A percentile compares a stretch with the other conserved stretches of the same genome.
Conservation (phyloP, 2,888 invertebrate species). For the Amitus sp. region DNA sequence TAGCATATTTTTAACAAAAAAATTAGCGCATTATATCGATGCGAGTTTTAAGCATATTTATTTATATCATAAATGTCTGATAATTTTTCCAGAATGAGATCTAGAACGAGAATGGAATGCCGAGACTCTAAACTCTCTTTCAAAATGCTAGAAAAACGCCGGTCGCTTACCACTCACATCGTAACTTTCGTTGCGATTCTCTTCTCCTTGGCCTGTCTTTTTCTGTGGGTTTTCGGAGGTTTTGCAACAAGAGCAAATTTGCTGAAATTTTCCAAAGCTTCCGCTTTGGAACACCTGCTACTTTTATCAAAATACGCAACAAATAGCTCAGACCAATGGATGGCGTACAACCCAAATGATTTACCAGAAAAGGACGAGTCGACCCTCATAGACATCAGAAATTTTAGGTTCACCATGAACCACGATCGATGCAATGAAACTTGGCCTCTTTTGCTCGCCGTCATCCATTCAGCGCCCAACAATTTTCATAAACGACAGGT, state of each 20-base stretch:
- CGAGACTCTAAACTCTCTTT: background rate
- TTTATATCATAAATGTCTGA: no score
- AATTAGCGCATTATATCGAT: no score
- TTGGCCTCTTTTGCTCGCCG: constrained; percentile 62
- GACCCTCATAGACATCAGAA: constrained; percentile 65
- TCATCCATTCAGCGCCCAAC: constrained; percentile 67
- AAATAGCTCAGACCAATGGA: constrained; percentile 27
- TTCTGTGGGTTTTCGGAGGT: constrained; percentile 27
- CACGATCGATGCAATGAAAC: constrained; percentile 69
- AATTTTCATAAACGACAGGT: constrained; percentile 64
- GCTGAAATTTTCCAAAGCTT: background rate
- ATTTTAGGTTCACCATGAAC: constrained; percentile 73
- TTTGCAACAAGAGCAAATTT: no score
- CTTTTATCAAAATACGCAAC: constrained; percentile 24
- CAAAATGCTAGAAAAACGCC: background rate
- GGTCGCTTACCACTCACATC: constrained; percentile 14
- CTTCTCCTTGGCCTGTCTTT: constrained; percentile 33
- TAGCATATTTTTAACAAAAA: no score
- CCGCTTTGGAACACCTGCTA: constrained; percentile 19
- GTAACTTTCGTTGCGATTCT: constrained; percentile 26
- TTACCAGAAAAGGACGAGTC: constrained; percentile 56
- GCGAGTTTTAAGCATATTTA: no score
- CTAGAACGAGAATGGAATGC: no score
- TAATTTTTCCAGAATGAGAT: no score
- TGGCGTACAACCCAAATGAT: constrained; percentile 48